Evolutionary conservation across 2,888 invertebrate genomes (phyloP).

Genomic region (Leptinotarsa tumamoca): DNA sequence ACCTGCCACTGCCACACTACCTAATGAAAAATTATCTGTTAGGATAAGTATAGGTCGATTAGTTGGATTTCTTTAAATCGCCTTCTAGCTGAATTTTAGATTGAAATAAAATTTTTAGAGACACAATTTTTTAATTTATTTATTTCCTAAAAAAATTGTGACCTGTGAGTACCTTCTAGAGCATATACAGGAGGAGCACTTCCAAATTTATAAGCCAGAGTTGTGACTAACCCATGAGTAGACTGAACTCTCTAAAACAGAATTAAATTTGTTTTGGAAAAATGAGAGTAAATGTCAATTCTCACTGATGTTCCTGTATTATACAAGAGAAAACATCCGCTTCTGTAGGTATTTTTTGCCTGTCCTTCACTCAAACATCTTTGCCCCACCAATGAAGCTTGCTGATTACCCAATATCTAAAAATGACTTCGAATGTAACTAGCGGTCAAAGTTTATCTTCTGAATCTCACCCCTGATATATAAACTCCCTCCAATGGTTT

Average conservation of each 20-base stretch:
- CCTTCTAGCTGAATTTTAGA: no score
- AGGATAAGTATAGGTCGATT: no score
- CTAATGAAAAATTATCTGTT: slow-evolving; percentile 55
- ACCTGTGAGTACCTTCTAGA: slow-evolving; percentile 79
- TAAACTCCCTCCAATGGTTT: slow-evolving; percentile 80
- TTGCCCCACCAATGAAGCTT: slow-evolving; percentile 95
- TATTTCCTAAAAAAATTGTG: background rate
- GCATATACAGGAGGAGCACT: slow-evolving; percentile 88
- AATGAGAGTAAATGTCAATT: slow-evolving; percentile 5
- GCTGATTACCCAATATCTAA: slow-evolving; percentile 95
- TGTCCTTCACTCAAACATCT: slow-evolving; percentile 90
- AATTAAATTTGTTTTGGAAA: slow-evolving; percentile 32
- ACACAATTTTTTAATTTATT: background rate
- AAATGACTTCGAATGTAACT: slow-evolving; percentile 38
- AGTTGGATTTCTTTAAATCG: no score
- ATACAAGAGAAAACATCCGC: slow-evolving; percentile 95
- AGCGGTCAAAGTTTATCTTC: background rate
- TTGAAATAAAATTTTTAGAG: background rate
- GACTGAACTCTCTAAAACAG: slow-evolving; percentile 80
- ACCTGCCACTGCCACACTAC: slow-evolving; percentile 93
- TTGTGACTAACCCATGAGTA: slow-evolving; percentile 91
- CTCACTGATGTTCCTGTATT: slow-evolving; percentile 87
- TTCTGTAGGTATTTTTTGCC: slow-evolving; percentile 98
- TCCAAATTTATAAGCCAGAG: slow-evolving; percentile 95
- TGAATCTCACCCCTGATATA: slow-evolving; percentile 84